phyloP scores from a whole-genome alignment of 2,888 invertebrate species.

The Lypha dubia region DNA sequence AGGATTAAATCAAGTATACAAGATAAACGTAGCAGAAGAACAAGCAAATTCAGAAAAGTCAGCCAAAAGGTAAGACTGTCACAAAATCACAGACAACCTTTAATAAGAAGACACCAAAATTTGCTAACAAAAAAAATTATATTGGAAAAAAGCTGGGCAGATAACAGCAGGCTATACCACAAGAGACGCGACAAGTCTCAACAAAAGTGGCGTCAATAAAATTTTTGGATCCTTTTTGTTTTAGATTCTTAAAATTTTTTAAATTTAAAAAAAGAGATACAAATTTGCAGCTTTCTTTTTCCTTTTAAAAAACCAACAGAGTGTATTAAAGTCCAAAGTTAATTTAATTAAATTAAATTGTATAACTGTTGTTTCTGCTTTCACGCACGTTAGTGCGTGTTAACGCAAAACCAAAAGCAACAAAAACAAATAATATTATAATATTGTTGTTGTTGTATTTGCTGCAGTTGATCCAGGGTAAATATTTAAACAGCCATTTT shows the following conservation, averaged over 20 bases:
- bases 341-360: conserved; percentile 64
- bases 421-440: conserved; percentile 9
- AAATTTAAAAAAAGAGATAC: neutral
- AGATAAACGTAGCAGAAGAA: conserved; percentile 71
- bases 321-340: conserved; percentile 6
- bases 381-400: neutral
- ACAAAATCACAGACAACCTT: conserved; percentile 55
- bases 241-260: conserved; percentile 7
- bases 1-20: conserved; percentile 71
- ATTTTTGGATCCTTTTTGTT: conserved; percentile 26
- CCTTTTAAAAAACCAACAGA: conserved; percentile 35
- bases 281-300: conserved; percentile 16
- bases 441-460: neutral
- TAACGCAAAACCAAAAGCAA: neutral
- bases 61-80: conserved; percentile 41
- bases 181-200: conserved; percentile 64
- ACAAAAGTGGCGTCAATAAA: conserved; percentile 67
- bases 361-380: conserved; percentile 22
- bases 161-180: conserved; percentile 64
- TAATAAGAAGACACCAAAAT: conserved; percentile 32
- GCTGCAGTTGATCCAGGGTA: conserved; percentile 68
- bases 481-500: conserved; percentile 83
- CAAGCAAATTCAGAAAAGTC: conserved; percentile 51
- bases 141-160: neutral
- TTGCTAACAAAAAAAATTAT: too few relatives aligned